A percentile compares a stretch with the other conserved stretches of the same genome.
Conservation (phyloP, 2,888 invertebrate species). For the Scaptomyza parva region DNA sequence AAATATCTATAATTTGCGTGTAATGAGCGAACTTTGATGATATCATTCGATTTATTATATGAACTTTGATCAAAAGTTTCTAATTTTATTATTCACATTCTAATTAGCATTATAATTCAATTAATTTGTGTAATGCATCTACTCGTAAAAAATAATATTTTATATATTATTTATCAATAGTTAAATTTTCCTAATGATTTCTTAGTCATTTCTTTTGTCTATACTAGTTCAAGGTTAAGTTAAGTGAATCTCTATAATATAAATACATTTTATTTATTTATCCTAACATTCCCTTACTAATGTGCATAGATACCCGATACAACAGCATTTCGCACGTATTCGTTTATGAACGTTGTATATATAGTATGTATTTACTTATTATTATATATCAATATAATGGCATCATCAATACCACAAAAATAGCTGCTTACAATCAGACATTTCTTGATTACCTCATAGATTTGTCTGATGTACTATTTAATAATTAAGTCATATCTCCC, state of each 20-base stretch:
- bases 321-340: slow-evolving; percentile 8
- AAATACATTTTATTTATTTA: background rate
- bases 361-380: slow-evolving; percentile 4
- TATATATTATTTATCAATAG: background rate
- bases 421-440: slow-evolving; percentile 20
- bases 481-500: slow-evolving; percentile 39
- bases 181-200: background rate
- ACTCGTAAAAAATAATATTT: background rate
- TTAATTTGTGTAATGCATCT: background rate
- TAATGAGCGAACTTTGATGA: slow-evolving; percentile 3
- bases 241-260: no score
- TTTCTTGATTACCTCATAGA: slow-evolving; percentile 39
- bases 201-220: no score
- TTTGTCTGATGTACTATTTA: slow-evolving; percentile 4
- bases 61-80: slow-evolving; percentile 8
- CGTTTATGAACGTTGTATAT: slow-evolving; percentile 1
- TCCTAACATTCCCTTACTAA: slow-evolving; percentile 1
- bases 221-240: no score
- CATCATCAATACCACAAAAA: slow-evolving; percentile 34
- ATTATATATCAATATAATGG: slow-evolving; percentile 22
- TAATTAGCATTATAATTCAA: background rate
- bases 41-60: background rate
- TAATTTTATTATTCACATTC: background rate
- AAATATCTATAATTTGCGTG: background rate
- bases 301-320: slow-evolving; percentile 14